phyloP scores from a whole-genome alignment of 1,140 invertebrate species.

The Tyrophagus putrescentiae region DNA sequence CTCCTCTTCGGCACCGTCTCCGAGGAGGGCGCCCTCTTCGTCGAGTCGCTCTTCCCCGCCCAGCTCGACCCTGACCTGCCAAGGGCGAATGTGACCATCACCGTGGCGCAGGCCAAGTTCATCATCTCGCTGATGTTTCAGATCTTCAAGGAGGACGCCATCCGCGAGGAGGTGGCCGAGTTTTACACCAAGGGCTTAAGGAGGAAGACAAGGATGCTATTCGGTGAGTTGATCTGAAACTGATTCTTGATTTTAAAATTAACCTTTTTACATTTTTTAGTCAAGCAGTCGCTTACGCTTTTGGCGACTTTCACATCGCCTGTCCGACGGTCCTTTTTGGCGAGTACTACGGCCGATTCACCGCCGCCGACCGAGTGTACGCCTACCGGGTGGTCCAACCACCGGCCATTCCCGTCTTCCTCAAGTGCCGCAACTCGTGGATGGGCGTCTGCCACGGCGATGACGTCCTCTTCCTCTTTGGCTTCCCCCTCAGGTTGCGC shows the following conservation, averaged over 20 bases:
- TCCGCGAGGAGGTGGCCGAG: not conserved
- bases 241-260: not conserved
- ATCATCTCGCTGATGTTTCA: slow-evolving; percentile 2
- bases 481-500: slow-evolving; percentile 34
- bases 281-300: not conserved
- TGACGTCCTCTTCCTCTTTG: slow-evolving; percentile 86
- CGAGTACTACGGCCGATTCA: not conserved
- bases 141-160: not conserved
- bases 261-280: not conserved
- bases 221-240: not conserved
- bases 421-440: slow-evolving; percentile 44
- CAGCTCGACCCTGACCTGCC: not conserved
- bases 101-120: not conserved
- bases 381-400: not conserved
- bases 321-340: slow-evolving; percentile 17
- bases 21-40: slow-evolving; percentile 17
- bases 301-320: slow-evolving; percentile 10
- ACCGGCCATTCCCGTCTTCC: not conserved
- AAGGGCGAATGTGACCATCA: slow-evolving; percentile 4
- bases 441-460: slow-evolving; percentile 89
- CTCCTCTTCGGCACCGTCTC: not conserved
- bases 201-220: slow-evolving; percentile 1
- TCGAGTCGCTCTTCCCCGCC: not conserved
- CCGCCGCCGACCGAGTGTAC: not conserved
- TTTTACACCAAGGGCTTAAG: not conserved